A percentile compares a stretch with the other conserved stretches of the same genome.
phyloP scores from a whole-genome alignment of 1,140 invertebrate species.

The Eriocheir sinensis region DNA sequence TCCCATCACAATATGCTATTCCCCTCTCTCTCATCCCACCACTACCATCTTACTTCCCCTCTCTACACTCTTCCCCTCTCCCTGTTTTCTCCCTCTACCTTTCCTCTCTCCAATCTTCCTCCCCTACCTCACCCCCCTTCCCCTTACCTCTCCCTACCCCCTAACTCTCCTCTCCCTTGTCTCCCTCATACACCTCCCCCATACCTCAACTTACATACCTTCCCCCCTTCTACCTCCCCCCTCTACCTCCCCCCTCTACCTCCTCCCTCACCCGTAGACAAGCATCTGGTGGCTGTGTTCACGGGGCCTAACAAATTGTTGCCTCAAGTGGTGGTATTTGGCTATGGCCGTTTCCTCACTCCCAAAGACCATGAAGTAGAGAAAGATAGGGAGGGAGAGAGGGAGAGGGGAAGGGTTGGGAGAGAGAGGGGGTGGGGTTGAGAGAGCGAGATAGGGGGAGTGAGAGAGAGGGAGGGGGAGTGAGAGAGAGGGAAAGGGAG shows the following conservation, averaged over 20 bases:
- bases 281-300: slow-evolving; percentile 61
- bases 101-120: too few species aligned
- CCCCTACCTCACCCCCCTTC: not conserved
- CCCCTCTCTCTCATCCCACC: too few species aligned
- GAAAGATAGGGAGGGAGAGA: slow-evolving; percentile 8
- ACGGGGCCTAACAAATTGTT: slow-evolving; percentile 51
- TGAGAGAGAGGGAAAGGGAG: too few species aligned
- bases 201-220: not conserved
- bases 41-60: not conserved
- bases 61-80: not conserved
- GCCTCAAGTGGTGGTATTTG: slow-evolving; percentile 3
- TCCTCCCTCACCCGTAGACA: not conserved
- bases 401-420: not conserved
- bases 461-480: not conserved
- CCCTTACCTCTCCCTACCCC: not conserved
- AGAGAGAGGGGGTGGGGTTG: not conserved
- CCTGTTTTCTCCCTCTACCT: too few species aligned
- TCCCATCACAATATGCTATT: too few species aligned
- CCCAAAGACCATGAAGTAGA: not conserved
- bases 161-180: too few species aligned
- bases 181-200: not conserved
- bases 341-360: slow-evolving; percentile 49
- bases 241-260: not conserved
- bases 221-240: not conserved
- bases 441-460: not conserved